Conservation (phyloP, 1,140 invertebrate genomes). For the Galendromus occidentalis region DNA sequence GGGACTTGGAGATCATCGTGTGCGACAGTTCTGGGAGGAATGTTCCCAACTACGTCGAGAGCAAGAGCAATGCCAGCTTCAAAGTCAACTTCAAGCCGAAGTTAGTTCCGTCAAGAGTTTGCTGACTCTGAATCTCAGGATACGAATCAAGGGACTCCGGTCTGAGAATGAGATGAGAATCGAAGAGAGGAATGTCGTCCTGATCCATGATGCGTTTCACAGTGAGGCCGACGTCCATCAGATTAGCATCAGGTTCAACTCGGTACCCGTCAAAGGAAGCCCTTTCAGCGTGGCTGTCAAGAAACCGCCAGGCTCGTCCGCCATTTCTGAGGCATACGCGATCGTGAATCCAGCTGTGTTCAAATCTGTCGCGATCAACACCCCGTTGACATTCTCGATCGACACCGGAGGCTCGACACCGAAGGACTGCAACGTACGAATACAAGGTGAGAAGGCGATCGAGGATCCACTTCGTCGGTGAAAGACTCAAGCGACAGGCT, state of each 20-base stretch:
- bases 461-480: neutral
- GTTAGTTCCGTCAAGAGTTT: constrained; percentile 12
- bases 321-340: too few species aligned
- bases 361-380: neutral
- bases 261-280: constrained; percentile 75
- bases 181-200: too few species aligned
- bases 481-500: too few species aligned
- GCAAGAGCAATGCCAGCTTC: constrained; percentile 86
- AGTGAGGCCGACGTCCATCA: constrained; percentile 23
- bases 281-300: constrained; percentile 54
- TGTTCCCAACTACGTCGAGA: constrained; percentile 94
- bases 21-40: constrained; percentile 78
- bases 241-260: constrained; percentile 79
- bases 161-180: neutral
- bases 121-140: neutral
- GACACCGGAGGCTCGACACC: neutral
- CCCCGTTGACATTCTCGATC: neutral
- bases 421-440: neutral
- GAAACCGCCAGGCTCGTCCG: constrained; percentile 23
- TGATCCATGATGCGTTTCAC: neutral
- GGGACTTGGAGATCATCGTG: constrained; percentile 92
- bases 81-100: constrained; percentile 86
- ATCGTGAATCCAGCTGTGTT: neutral
- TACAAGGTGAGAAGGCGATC: too few species aligned
- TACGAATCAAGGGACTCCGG: neutral